phyloP scores from a whole-genome alignment of 2,888 invertebrate genomes.

The Drosophila percnosoma region DNA sequence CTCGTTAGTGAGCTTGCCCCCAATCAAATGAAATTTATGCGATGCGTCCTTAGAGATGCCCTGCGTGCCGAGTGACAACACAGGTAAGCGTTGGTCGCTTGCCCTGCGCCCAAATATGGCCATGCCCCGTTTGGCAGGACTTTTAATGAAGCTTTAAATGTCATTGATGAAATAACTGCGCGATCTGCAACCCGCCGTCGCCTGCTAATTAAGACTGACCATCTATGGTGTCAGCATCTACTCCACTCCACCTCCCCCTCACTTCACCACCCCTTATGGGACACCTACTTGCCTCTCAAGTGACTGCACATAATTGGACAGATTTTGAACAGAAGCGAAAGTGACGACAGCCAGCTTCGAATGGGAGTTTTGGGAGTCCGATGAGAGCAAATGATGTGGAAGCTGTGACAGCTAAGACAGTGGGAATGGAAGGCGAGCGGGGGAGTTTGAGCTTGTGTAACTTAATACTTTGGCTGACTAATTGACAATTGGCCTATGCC shows the following conservation, averaged over 20 bases:
- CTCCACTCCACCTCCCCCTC: background rate
- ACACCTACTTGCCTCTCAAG: conserved; percentile 10
- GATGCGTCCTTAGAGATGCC: conserved; percentile 64
- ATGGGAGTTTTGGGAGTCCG: conserved; percentile 14
- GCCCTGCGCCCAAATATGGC: conserved; percentile 71
- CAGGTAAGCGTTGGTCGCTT: conserved; percentile 10
- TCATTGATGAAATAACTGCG: conserved; percentile 81
- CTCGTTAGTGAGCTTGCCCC: conserved; percentile 61
- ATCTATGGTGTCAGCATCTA: conserved; percentile 57
- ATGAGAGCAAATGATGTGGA: conserved; percentile 17
- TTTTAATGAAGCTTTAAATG: conserved; percentile 82
- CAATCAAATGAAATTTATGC: conserved; percentile 76
- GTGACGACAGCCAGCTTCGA: conserved; percentile 46
- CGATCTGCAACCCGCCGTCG: conserved; percentile 46
- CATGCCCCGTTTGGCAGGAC: conserved; percentile 76
- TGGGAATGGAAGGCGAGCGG: background rate
- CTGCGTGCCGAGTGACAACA: conserved; percentile 45
- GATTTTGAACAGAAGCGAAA: conserved; percentile 74
- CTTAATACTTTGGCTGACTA: conserved; percentile 57
- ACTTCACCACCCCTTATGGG: background rate
- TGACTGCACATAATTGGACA: conserved; percentile 66
- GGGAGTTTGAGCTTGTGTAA: conserved; percentile 41
- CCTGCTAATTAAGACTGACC: conserved; percentile 79
- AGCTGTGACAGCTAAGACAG: background rate
- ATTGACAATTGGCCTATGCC: conserved; percentile 71